Conservation (phyloP, 37 sponge, comb jelly and placozoan genomes). For the Mnemiopsis leidyi region DNA sequence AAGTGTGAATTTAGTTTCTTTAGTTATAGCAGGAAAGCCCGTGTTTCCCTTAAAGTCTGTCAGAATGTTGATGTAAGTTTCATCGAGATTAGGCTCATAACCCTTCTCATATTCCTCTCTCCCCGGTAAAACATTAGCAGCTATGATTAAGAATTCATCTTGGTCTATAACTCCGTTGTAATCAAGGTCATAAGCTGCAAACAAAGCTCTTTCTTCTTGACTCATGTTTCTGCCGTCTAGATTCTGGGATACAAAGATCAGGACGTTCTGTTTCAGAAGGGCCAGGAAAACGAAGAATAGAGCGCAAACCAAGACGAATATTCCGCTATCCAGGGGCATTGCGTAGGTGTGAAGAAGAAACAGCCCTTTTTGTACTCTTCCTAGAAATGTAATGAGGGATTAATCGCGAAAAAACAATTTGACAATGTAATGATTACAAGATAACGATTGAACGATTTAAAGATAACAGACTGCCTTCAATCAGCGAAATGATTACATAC, state of each 20-base stretch:
- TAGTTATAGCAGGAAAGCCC: not conserved
- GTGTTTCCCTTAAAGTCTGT: not conserved
- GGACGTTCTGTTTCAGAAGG: constrained; percentile 2
- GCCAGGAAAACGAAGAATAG: constrained; percentile 57
- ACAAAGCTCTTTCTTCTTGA: not conserved
- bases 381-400: too few relatives aligned
- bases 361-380: too few relatives aligned
- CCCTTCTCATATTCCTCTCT: not conserved
- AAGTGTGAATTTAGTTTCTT: not conserved
- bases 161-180: constrained; percentile 58
- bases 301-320: constrained; percentile 1
- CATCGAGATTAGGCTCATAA: not conserved
- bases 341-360: too few relatives aligned
- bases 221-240: not conserved
- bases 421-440: too few relatives aligned
- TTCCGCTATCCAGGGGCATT: constrained; percentile 25
- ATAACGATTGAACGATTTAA: too few relatives aligned
- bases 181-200: constrained; percentile 22
- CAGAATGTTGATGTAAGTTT: not conserved
- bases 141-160: constrained; percentile 38
- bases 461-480: too few relatives aligned
- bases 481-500: too few relatives aligned
- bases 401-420: too few relatives aligned
- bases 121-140: not conserved
- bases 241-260: constrained; percentile 44